A percentile compares a stretch with the other conserved stretches of the same genome.
Conservation (phyloP, 2,888 invertebrate species). For the Chironomus riparius region DNA sequence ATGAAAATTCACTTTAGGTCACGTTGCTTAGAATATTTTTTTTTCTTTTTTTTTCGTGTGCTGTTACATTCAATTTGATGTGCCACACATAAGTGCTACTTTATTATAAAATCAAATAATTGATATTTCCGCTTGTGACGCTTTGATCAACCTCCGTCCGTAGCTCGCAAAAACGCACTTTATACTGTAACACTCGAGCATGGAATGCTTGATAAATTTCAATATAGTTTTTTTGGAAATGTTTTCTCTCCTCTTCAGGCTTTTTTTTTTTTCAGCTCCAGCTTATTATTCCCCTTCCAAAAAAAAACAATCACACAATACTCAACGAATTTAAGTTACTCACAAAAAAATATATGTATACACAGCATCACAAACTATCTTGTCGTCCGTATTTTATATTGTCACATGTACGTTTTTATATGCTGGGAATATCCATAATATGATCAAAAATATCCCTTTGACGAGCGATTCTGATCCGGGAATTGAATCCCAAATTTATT, state of each 20-base stretch:
- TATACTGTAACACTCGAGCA: slow-evolving; percentile 20
- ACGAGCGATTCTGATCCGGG: too few species aligned
- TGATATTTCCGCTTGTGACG: slow-evolving; percentile 24
- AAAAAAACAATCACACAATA: slow-evolving; percentile 8
- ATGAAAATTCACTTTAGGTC: neutral
- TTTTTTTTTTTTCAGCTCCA: neutral
- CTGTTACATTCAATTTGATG: slow-evolving; percentile 7
- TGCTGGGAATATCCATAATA: neutral
- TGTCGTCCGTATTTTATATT: neutral
- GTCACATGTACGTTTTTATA: neutral
- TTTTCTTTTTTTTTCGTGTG: neutral
- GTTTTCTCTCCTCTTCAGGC: slow-evolving; percentile 18
- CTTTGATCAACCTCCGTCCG: slow-evolving; percentile 15
- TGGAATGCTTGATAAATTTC: slow-evolving; percentile 21
- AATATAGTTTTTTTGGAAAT: slow-evolving; percentile 23
- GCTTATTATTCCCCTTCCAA: slow-evolving; percentile 16
- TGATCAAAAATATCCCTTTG: neutral
- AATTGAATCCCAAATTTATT: too few species aligned
- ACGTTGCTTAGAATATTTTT: neutral
- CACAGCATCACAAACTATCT: neutral
- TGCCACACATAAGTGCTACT: slow-evolving; percentile 13
- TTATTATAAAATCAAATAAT: slow-evolving; percentile 24
- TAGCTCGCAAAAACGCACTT: slow-evolving; percentile 26
- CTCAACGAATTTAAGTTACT: slow-evolving; percentile 2
- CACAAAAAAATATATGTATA: neutral